Conservation (phyloP, 2,888 invertebrate genomes). For the Petrolisthes manimaculis region DNA sequence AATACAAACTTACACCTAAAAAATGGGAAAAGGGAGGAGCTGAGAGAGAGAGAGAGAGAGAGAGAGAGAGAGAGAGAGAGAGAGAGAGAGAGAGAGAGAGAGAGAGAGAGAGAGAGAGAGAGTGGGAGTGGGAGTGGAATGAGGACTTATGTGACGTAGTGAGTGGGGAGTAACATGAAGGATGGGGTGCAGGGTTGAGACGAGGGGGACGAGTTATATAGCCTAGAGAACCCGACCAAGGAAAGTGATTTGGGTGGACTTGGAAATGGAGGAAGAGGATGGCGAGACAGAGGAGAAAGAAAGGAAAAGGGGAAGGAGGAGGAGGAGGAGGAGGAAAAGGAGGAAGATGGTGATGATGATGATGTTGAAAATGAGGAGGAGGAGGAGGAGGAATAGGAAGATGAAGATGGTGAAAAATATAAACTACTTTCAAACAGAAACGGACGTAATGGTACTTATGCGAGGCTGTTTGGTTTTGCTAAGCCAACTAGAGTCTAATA, state of each 20-base stretch:
- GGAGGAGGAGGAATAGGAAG: too few species aligned
- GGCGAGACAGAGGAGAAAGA: background rate
- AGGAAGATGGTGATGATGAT: too few species aligned
- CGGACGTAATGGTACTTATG: too few species aligned
- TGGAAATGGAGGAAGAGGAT: background rate
- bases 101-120: background rate
- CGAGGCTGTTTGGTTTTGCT: too few species aligned
- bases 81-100: too few species aligned
- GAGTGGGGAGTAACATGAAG: background rate
- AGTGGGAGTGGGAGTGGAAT: background rate
- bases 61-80: background rate
- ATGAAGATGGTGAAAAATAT: too few species aligned
- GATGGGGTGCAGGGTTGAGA: background rate
- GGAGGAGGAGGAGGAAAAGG: background rate
- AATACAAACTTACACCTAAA: too few species aligned
- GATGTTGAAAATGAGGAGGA: background rate
- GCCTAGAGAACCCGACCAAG: background rate
- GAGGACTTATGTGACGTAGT: background rate
- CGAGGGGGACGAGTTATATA: too few species aligned
- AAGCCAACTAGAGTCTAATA: too few species aligned
- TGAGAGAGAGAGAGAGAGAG: too few species aligned
- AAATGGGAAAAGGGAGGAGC: too few species aligned
- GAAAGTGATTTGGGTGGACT: background rate
- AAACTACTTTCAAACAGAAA: too few species aligned
- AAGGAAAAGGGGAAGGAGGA: background rate